These are phyloP conservation scores for Mellivora capensis DNA, from an alignment of 2,113 vertebrate species.

Conservation along the genomic window DNA sequence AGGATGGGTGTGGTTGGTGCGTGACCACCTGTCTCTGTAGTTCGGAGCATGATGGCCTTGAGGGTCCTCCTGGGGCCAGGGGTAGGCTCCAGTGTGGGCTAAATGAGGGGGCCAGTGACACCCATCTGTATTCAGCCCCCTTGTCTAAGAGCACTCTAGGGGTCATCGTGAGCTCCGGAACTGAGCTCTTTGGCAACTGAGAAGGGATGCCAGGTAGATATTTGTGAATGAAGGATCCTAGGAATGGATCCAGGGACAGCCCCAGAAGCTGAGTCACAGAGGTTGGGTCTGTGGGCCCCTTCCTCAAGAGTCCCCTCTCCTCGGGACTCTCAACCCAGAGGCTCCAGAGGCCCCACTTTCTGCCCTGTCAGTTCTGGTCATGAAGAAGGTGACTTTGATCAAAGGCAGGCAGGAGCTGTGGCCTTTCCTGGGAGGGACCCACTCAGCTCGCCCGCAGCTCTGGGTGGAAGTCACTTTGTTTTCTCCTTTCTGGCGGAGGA, in stretches of 20 bases:
- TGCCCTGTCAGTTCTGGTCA: neutral
- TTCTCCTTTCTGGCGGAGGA: neutral
- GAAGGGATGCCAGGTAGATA: fast-evolving
- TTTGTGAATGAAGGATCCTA: fast-evolving
- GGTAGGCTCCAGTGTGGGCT: fast-evolving
- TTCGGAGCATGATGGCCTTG: neutral
- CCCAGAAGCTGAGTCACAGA: neutral
- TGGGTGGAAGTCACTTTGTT: neutral
- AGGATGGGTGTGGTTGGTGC: neutral
- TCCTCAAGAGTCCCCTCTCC: fast-evolving
- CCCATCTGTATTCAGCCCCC: fast-evolving
- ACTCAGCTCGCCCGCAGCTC: fast-evolving
- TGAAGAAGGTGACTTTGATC: neutral
- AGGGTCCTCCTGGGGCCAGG: neutral
- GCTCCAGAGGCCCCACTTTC: neutral
- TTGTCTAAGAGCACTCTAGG: neutral
- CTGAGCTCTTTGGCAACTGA: fast-evolving
- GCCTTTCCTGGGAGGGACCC: neutral
- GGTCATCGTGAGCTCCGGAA: fast-evolving
- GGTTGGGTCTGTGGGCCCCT: neutral
- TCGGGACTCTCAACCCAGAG: fast-evolving
- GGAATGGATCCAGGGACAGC: fast-evolving
- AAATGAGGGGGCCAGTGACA: fast-evolving
- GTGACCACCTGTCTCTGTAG: neutral
- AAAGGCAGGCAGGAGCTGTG: neutral